Conservation (phyloP, 1,140 invertebrate species). For the Brachionus koreanus region DNA sequence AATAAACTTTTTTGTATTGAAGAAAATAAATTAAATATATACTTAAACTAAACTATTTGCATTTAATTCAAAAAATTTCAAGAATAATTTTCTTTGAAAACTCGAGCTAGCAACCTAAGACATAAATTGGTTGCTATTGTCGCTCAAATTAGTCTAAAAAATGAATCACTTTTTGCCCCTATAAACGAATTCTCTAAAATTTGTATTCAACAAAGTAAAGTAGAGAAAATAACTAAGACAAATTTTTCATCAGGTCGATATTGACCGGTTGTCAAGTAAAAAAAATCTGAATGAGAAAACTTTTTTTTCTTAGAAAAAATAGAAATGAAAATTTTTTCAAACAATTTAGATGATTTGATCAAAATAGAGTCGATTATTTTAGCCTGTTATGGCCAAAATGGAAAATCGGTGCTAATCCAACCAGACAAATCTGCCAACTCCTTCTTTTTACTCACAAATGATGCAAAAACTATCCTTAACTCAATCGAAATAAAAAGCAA, state of each 20-base stretch:
- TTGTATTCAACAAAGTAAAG: background rate
- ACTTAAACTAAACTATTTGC: background rate
- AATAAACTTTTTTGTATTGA: background rate
- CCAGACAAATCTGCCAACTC: background rate
- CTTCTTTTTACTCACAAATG: background rate
- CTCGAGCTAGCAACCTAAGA: background rate
- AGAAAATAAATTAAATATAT: background rate
- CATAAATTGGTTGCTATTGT: conserved; percentile 7
- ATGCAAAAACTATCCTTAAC: background rate
- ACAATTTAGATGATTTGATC: background rate
- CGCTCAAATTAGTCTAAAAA: background rate
- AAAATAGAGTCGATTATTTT: background rate
- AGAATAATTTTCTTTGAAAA: conserved; percentile 14
- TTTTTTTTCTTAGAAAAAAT: background rate
- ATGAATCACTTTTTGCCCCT: background rate
- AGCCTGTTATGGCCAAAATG: conserved; percentile 3
- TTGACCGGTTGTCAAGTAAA: background rate
- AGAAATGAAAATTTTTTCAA: background rate
- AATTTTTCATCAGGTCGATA: background rate
- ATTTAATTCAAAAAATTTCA: background rate
- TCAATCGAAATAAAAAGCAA: background rate
- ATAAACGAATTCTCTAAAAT: background rate
- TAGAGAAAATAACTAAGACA: background rate
- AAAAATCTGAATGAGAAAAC: background rate
- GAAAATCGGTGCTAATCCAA: background rate